Conservation (phyloP, 92 coral and sea anemone species). For the Heteractis magnifica region DNA sequence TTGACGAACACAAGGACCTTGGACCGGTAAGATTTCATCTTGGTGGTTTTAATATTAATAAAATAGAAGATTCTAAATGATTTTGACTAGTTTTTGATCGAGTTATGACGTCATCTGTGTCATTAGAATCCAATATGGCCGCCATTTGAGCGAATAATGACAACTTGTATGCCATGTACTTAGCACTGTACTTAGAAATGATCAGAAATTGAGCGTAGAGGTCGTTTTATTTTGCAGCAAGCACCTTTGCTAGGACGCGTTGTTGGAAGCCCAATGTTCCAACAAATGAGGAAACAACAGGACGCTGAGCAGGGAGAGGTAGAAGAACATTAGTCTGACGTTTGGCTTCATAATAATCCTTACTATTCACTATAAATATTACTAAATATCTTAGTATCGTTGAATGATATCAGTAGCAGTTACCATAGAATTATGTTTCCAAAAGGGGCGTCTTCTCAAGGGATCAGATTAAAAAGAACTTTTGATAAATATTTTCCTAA, state of each 20-base stretch:
- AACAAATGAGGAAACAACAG: conserved; percentile 61
- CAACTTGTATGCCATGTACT: too few species aligned
- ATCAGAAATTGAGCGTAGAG: conserved; percentile 1
- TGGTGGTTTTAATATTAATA: background rate
- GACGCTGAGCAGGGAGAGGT: conserved; percentile 87
- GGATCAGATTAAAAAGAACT: too few species aligned
- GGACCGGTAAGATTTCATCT: conserved; percentile 24
- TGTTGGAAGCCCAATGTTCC: conserved; percentile 84
- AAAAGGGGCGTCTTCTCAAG: too few species aligned
- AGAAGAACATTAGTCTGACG: background rate
- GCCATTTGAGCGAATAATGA: too few species aligned
- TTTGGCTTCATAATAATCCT: background rate
- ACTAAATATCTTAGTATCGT: too few species aligned
- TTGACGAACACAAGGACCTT: conserved; percentile 17
- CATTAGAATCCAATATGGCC: too few species aligned
- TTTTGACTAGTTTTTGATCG: too few species aligned
- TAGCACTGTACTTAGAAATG: background rate
- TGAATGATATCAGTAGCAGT: background rate
- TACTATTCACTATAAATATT: background rate
- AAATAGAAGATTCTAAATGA: background rate
- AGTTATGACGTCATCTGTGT: too few species aligned
- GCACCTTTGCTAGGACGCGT: conserved; percentile 82
- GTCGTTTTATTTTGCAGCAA: conserved; percentile 44
- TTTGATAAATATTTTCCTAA: too few species aligned
- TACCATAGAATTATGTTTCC: background rate